Base-by-base conservation (phyloP, 2,888 invertebrate genomes). In the Eristalis tenax region DNA sequence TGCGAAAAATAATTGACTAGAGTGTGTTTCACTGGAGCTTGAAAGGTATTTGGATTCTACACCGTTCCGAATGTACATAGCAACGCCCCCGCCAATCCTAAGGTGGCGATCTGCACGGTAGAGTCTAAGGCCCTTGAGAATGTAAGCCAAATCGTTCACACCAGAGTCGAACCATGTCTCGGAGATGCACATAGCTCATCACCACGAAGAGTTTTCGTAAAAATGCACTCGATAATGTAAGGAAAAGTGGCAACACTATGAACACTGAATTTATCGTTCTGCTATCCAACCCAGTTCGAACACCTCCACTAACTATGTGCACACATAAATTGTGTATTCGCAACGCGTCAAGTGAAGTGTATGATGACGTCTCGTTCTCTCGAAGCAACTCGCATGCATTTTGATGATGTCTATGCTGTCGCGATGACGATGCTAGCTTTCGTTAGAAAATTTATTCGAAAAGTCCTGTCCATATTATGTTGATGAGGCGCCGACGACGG, bases 391-490 rank as follows among this genome's bases (percentile, higher is more conserved):
- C 71, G 76, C 71, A 43, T 80, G 43, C 57, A 59, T 73, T 73
- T 66, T 74, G 26, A 23, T 56, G 50, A 73, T 81, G 50, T 63
- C 69, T 57, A 80, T 70, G 69, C 56, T 69, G 68, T 80, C 18
- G 61, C 18, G 68, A 81, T 79, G 65, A 73, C 75, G 75, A 65
- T 69, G 64, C 40, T 70, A 56, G 69, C 64, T 77, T 68, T 43
- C 43, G 50, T 73, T 50, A 71, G 43, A 73, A 63, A 81, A 82
- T 74, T 73, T 57, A 69, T 69, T 56, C 18, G 43, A 73, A 69
- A 81, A 77, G 68, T 68, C 70, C 69, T 77, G 73, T 64, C 59
- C 85, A 71, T 50, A 81, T 71, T 70, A 78, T 64, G 64, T 22
- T 71, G 71, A 73, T 68, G 68, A 43, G 61, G 73, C 35, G 63